Evolutionary conservation across 2,113 vertebrate genomes (phyloP).

Genomic region (Arenaria interpres): DNA sequence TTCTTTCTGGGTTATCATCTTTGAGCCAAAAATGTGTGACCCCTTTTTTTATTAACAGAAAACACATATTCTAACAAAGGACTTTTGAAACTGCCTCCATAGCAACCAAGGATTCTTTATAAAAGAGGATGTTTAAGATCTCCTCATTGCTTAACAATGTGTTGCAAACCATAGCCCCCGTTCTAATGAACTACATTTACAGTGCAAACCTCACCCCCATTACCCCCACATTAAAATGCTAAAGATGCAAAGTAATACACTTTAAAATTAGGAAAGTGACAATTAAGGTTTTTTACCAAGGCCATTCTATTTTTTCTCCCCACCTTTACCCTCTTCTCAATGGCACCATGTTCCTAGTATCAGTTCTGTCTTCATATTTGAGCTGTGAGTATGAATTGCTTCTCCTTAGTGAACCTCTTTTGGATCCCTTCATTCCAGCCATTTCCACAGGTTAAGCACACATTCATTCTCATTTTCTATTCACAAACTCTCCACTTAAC

Average conservation of each 20-base stretch:
- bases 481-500: neutral
- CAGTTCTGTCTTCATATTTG: neutral
- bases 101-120: constrained; percentile 51
- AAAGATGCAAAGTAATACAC: neutral
- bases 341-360: neutral
- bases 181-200: neutral
- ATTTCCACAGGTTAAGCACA: neutral
- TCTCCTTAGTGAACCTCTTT: neutral
- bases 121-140: constrained; percentile 32
- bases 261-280: neutral
- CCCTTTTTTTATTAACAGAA: neutral
- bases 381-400: neutral
- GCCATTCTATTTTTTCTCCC: neutral
- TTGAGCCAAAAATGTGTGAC: constrained; percentile 16
- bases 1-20: neutral
- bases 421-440: neutral
- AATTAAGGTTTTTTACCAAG: neutral
- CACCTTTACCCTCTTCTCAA: neutral
- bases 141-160: neutral
- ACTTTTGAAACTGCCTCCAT: constrained; percentile 46
- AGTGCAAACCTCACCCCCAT: neutral
- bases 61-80: constrained; percentile 50
- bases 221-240: neutral
- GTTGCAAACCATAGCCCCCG: neutral
- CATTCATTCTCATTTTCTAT: neutral